Evolutionary conservation across 2,888 invertebrate species (phyloP).

Genomic region (Lasiommata megera): DNA sequence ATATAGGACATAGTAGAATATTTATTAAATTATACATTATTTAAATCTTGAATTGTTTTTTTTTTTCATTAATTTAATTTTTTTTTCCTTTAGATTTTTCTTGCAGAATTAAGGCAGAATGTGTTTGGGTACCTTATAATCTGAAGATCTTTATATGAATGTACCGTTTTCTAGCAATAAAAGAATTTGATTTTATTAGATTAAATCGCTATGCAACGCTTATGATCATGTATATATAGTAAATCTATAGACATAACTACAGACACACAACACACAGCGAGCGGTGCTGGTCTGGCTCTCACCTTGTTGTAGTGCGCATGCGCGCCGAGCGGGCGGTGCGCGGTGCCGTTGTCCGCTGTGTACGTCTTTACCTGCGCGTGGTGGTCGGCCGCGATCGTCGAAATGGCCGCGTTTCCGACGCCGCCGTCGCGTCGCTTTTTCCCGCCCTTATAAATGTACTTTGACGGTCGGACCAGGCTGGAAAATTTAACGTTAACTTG

Average conservation of each 20-base stretch:
- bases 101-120: too few species aligned
- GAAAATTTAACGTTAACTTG: conserved; percentile 11
- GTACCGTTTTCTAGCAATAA: too few species aligned
- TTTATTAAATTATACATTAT: too few species aligned
- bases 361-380: conserved; percentile 97
- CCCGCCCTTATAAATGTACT: conserved; percentile 72
- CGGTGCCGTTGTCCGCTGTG: conserved; percentile 95
- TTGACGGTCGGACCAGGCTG: conserved; percentile 73
- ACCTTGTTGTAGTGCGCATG: conserved; percentile 96
- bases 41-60: too few species aligned
- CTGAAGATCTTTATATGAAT: too few species aligned
- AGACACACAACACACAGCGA: not conserved
- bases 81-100: too few species aligned
- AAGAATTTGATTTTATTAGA: too few species aligned
- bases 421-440: conserved; percentile 70
- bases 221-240: too few species aligned
- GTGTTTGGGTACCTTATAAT: too few species aligned
- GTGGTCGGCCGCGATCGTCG: conserved; percentile 79
- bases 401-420: conserved; percentile 68
- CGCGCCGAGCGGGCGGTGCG: conserved; percentile 87
- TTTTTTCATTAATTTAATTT: too few species aligned
- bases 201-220: too few species aligned
- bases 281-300: conserved; percentile 76
- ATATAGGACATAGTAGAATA: too few species aligned
- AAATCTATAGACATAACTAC: not conserved